A percentile compares a stretch with the other conserved stretches of the same genome.
These are phyloP conservation scores for Caiman crocodilus DNA, from an alignment of 2,797 vertebrate genomes.

Conservation along the genomic window DNA sequence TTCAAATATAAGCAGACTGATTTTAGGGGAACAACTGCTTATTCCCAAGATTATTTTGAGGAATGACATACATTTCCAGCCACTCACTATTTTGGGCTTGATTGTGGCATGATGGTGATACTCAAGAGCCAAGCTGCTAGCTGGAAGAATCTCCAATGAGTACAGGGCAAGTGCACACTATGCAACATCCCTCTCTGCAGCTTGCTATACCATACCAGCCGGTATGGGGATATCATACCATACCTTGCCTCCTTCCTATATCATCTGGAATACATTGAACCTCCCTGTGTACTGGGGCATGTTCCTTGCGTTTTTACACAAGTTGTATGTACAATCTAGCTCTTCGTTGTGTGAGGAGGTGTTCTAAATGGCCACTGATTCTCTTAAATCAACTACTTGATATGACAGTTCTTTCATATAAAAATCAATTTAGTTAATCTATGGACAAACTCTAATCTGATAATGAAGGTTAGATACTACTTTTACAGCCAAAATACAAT, in stretches of 20 bases:
- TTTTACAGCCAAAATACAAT: background rate
- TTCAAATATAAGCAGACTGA: background rate
- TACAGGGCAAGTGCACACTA: background rate
- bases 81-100: background rate
- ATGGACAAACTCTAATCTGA: background rate
- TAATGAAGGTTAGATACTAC: background rate
- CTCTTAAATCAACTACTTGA: constrained; percentile 3
- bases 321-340: background rate
- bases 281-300: fast-evolving
- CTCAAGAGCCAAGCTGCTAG: background rate
- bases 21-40: background rate
- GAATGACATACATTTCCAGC: background rate
- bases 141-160: background rate
- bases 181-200: background rate
- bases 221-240: background rate
- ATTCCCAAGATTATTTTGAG: constrained; percentile 6
- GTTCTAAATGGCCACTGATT: background rate
- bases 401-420: background rate
- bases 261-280: background rate
- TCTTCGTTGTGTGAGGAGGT: background rate
- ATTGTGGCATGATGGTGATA: background rate
- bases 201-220: background rate
- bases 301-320: background rate
- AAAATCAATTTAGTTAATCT: background rate
- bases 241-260: background rate